Evolutionary conservation across 1,140 invertebrate species (phyloP), one percentile per base, ranked within the genome.

Genomic region (Drosophila erecta): DNA sequence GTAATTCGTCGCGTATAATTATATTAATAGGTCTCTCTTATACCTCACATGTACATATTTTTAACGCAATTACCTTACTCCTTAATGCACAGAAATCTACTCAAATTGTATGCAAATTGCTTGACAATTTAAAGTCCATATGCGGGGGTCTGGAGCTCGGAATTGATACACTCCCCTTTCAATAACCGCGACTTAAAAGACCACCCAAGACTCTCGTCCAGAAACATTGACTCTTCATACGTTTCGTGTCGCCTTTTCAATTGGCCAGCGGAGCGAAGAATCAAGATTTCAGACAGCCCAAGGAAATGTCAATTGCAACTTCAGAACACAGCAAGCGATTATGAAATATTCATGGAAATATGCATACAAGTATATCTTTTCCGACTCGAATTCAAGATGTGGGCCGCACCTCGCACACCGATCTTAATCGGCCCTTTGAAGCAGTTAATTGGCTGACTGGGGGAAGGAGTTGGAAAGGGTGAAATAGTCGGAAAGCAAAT

Each of bases 301-400:
- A 41, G 73, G 55, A 76, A 76, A 60, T 50, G 62, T 76, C 49
- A 76, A 56, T 67, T 57, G 72, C 37, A 76, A 76, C 49, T 55
- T 67, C 33, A 59, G 53, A 58, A 75, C 15, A 58, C 54, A 15
- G 30, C 30, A 12, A 75, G 22, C 51, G 43, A 56, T 76, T 76
- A 76, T 76, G 73, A 76, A 76, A 70, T 76, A 60, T 56, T n/a
- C 22, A 43, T 43, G 15, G 30, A 17, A 12, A 27, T 49, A 15
- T 4, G 10, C 24, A 12, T n/a, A 11, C 14, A 10, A 38, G 0
- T 30, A 11, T 46, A 7, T 30, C 8, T 46, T 61, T 37, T 56
- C 57, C 56, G 72, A 69, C 61, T 76, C 69, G 60, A 59, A 67
- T 76, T 10, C 38, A 38, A 76, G 51, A 59, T 67, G 27, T 59